phyloP scores from a whole-genome alignment of 2,888 invertebrate genomes.

The Ephialtes manifestator region DNA sequence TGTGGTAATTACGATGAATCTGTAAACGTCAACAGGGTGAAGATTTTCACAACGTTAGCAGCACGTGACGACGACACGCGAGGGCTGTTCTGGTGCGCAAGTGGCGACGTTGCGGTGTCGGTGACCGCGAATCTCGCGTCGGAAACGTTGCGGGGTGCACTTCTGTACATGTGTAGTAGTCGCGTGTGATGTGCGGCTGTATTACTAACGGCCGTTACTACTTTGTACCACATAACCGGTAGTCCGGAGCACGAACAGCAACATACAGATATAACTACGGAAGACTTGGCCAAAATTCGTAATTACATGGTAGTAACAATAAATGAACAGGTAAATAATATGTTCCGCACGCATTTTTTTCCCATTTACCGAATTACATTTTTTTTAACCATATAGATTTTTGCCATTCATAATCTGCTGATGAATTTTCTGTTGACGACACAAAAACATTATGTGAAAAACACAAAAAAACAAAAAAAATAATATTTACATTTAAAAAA shows the following conservation, averaged over 20 bases:
- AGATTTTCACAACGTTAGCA: slow-evolving; percentile 28
- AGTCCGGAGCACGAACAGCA: background rate
- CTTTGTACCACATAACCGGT: slow-evolving; percentile 15
- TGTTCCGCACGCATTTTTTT: background rate
- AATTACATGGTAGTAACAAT: background rate
- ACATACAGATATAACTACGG: background rate
- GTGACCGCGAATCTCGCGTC: slow-evolving; percentile 50
- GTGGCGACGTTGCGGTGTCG: slow-evolving; percentile 47
- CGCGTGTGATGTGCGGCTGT: slow-evolving; percentile 30
- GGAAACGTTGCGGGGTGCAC: slow-evolving; percentile 13
- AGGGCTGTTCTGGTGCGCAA: slow-evolving; percentile 24
- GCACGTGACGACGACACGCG: slow-evolving; percentile 46
- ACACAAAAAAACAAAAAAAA: too few species aligned
- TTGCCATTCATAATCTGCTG: too few species aligned
- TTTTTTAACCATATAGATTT: too few species aligned
- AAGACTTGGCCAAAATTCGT: background rate
- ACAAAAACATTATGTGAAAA: too few species aligned
- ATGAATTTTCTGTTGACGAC: too few species aligned
- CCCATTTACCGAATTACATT: too few species aligned
- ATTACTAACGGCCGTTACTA: slow-evolving; percentile 6
- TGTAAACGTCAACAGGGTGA: slow-evolving; percentile 26
- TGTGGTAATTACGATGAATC: background rate
- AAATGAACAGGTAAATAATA: slow-evolving; percentile 7
- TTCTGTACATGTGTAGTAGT: slow-evolving; percentile 5
- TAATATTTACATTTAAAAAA: too few species aligned